Base-by-base conservation (phyloP, 92 coral and sea anemone species). In the Zoanthus sociatus region DNA sequence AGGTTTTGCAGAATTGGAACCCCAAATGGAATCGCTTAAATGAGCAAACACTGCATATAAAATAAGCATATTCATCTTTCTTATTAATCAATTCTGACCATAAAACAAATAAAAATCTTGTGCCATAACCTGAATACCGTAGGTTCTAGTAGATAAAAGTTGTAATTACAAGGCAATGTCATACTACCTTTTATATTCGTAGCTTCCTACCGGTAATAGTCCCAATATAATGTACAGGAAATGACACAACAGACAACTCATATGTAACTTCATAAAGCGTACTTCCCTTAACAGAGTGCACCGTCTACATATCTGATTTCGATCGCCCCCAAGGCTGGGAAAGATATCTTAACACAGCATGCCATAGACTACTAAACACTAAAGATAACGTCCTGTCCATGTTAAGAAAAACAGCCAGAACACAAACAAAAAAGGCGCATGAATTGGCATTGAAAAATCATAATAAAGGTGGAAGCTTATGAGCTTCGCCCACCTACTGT, bases 271-370 rank as follows among this genome's bases (percentile, higher is more conserved):
- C 72, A 67, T 20, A 4, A 44, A 11, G 30, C 30, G 11, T 9
- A 18, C 4, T 48, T 76, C 14, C 7, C 64, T 5, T 20, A 44
- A 42, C 16, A 55, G 81, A 44, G n/a, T 37, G n/a, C 42, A 37
- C n/a, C 20, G 20, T 66, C 42, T 44, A 76, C 74, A 83, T 83
- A 33, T 74, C 88, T 45, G 88, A 71, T 47, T 81, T 82, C 33
- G 83, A 73, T 61, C 58, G 83, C 55, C 75, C 70, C 78, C 87
- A 88, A 75, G 91, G 83, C 42, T 73, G 90, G 67, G 87, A 87
- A 45, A 31, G 90, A 55, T 78, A 78, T 87, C 44, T 69, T 32
- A 69, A 21, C 9, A 26, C 73, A 69, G 30, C 45, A 31, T 7
- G 45, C 30, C 45, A 69, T 14, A 30, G 73, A 69, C 16, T 69